Base-by-base conservation (phyloP, 2,797 vertebrate species). In the Siniperca obscura region DNA sequence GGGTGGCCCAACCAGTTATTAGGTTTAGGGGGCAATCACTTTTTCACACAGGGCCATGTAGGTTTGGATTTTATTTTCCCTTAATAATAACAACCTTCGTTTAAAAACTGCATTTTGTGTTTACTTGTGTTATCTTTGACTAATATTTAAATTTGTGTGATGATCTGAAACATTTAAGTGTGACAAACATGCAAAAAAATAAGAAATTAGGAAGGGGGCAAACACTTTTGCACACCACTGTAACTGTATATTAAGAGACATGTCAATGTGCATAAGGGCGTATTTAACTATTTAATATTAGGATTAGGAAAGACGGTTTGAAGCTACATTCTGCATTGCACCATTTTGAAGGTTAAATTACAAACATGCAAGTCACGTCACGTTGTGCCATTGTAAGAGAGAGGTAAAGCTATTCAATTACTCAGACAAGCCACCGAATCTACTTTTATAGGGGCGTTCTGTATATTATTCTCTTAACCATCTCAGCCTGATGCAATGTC, bases 331-430 rank as follows among this genome's bases (percentile, higher is more conserved):
- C 3, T n/a, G 5, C 19, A 46, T 44, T 21, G 34, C 10, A 21
- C 10, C 10, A n/a, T 42, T 50, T 73, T 62, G 4, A 57, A 36
- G 53, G 8, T 22, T 55, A 21, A 2, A 21, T 13, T 66, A 30
- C 16, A 53, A 34, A 52, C 3, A 0, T 64, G 13, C 5, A 34
- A 27, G 36, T 46, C 19, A 55, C 2, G 3, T 38, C 46, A 53
- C 17, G 11, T 70, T 25, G 69, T 53, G 46, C 10, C 48, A n/a
- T 30, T 75, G 52, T 70, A 56, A 61, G 30, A 62, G n/a, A 19
- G 22, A 53, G 19, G 27, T 57, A 10, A 80, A 57, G 57, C 67
- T 60, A 36, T 76, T 72, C 71, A 34, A 57, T 84, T 66, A 25
- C 50, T 56, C 19, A 59, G 30, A 56, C 14, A 38, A 12, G 21